Percentiles rank a stretch among this genome's conserved stretches.
Conservation (phyloP, 1,140 invertebrate species). For the Magallana gigas region DNA sequence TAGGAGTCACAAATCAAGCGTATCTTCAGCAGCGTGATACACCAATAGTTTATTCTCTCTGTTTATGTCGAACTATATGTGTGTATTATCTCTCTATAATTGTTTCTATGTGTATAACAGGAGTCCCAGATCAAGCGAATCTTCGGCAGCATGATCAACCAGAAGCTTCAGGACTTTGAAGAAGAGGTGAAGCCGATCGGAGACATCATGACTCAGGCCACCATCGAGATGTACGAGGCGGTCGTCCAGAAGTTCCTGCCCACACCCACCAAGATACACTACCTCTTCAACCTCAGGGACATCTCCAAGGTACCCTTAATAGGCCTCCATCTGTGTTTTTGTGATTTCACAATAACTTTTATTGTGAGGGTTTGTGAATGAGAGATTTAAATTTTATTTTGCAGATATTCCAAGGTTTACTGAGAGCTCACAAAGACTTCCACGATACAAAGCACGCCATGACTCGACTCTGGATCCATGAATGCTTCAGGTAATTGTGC, state of each 20-base stretch:
- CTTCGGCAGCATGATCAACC: slow-evolving; percentile 89
- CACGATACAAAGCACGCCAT: slow-evolving; percentile 86
- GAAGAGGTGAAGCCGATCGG: slow-evolving; percentile 86
- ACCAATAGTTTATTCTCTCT: no score
- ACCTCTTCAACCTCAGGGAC: slow-evolving; percentile 91
- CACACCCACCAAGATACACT: slow-evolving; percentile 92
- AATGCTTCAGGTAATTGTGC: slow-evolving; percentile 83
- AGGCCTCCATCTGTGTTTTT: background rate
- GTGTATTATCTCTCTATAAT: no score
- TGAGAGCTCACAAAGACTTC: slow-evolving; percentile 87
- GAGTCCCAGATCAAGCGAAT: slow-evolving; percentile 89
- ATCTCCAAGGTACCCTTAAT: slow-evolving; percentile 85
- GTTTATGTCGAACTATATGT: no score
- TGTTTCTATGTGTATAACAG: slow-evolving; percentile 46
- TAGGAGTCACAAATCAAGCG: no score
- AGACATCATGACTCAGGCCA: slow-evolving; percentile 83
- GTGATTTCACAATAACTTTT: background rate
- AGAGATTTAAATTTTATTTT: slow-evolving; percentile 35
- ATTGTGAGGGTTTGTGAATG: background rate
- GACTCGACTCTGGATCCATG: slow-evolving; percentile 90
- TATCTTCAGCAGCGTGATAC: no score
- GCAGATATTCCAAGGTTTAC: slow-evolving; percentile 86
- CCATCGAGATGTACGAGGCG: slow-evolving; percentile 87
- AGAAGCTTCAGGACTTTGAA: slow-evolving; percentile 88
- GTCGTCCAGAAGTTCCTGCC: slow-evolving; percentile 87